Percentiles rank a stretch among this genome's conserved stretches.
These are phyloP conservation scores for Cotesia typhae DNA, from an alignment of 1,140 invertebrate genomes.

Conservation along the genomic window DNA sequence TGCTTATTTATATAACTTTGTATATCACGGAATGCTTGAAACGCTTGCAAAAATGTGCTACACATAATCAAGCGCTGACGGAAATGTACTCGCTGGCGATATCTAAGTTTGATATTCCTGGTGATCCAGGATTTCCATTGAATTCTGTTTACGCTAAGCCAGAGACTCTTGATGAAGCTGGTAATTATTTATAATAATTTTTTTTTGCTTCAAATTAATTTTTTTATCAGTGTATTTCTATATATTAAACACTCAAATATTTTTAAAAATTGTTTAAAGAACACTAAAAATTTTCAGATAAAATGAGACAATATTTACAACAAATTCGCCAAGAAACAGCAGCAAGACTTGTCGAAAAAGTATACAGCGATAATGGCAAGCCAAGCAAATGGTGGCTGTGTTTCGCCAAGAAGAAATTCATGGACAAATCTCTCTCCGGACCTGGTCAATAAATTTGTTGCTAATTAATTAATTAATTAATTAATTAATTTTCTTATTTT, in stretches of 20 bases:
- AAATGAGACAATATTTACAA: conserved; percentile 91
- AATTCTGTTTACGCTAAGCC: conserved; percentile 97
- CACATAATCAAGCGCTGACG: conserved; percentile 88
- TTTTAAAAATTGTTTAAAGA: no score
- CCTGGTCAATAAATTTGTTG: conserved; percentile 71
- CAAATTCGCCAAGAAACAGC: conserved; percentile 97
- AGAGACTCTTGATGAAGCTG: conserved; percentile 77
- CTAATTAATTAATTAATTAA: not conserved
- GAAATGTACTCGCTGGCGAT: conserved; percentile 97
- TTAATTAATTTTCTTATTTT: not conserved
- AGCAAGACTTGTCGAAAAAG: conserved; percentile 85
- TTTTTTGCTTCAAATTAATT: not conserved
- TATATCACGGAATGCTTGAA: conserved; percentile 99
- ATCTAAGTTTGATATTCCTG: conserved; percentile 96
- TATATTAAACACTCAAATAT: no score
- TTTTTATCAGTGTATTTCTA: conserved; percentile 47
- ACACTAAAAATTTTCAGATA: conserved; percentile 68
- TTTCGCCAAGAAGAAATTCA: conserved; percentile 99
- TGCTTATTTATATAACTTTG: conserved; percentile 97
- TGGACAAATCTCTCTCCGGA: conserved; percentile 96
- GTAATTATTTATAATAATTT: conserved; percentile 60
- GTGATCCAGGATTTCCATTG: conserved; percentile 94
- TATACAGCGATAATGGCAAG: conserved; percentile 83
- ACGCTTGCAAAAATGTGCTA: conserved; percentile 89
- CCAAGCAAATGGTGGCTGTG: conserved; percentile 99